Evolutionary conservation across 2,797 vertebrate species (phyloP).

Genomic region (Lagodon rhomboides): DNA sequence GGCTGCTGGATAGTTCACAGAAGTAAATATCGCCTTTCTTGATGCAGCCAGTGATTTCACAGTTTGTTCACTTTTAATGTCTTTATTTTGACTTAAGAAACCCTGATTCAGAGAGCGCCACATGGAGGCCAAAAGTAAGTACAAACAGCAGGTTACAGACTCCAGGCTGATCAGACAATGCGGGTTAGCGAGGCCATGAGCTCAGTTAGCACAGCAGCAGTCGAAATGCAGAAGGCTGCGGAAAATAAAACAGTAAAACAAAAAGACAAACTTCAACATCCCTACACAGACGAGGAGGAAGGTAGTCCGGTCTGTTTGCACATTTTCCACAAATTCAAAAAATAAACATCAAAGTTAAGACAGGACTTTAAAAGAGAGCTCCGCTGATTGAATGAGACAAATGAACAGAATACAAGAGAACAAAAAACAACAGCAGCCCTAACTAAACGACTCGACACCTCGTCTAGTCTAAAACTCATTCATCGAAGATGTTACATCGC

Average conservation of each 20-base stretch:
- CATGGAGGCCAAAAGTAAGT: constrained; percentile 54
- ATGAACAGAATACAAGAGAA: constrained; percentile 21
- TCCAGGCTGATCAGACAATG: constrained; percentile 46
- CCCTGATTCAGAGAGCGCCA: constrained; percentile 69
- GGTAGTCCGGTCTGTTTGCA: constrained; percentile 40
- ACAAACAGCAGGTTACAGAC: constrained; percentile 77
- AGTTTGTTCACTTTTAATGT: constrained; percentile 59
- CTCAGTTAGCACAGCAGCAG: constrained; percentile 54
- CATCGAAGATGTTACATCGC: constrained; percentile 16
- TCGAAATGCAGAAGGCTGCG: constrained; percentile 36
- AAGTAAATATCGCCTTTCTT: background rate
- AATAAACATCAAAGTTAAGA: constrained; percentile 31
- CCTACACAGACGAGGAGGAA: constrained; percentile 36
- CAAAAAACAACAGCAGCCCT: constrained; percentile 49
- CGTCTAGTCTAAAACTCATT: constrained; percentile 44
- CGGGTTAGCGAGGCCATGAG: constrained; percentile 48
- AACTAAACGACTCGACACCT: constrained; percentile 25
- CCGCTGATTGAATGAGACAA: constrained; percentile 37
- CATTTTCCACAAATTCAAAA: constrained; percentile 42
- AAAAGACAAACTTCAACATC: constrained; percentile 39
- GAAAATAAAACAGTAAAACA: constrained; percentile 33
- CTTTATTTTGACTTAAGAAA: constrained; percentile 78
- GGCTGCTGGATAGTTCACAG: background rate
- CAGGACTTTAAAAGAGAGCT: constrained; percentile 51
- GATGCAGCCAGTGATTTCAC: constrained; percentile 42